Base-by-base conservation (phyloP, 2,888 invertebrate genomes). In the Habroteleia sp. region DNA sequence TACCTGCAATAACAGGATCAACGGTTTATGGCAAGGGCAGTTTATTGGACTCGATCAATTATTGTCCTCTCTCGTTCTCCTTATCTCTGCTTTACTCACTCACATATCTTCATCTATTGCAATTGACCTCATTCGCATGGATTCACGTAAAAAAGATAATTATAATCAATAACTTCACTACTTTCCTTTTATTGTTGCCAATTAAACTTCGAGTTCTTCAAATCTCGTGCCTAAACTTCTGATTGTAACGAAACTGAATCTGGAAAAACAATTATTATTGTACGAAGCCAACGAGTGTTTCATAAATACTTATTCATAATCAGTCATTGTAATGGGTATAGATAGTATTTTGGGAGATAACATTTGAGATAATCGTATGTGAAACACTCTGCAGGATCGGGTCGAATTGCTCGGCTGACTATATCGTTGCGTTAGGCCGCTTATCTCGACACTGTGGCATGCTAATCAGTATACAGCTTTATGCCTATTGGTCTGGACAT, bases 391-490 rank as follows among this genome's bases (percentile, higher is more conserved):
- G 79, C 77, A 81, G 80, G 74, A 71, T 50, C 71, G 56, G 69
- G 46, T 66, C 66, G 60, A 74, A 71, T 74, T 66, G 77, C 77
- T 46, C 58, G 68, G 46, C 65, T 69, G 81, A 83, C 84, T 85
- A 83, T 84, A 85, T 83, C 82, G 83, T 81, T 81, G 80, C 79
- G 81, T 77, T 85, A 85, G 85, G 83, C 85, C 85, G 86, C 85
- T 87, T 87, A 86, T 86, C 87, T 84, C 82, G 81, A 81, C 80
- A 82, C 81, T 81, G 81, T 84, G 84, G 84, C 83, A 82, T 83
- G 85, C 85, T 87, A 86, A 86, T 87, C 86, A 85, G 78, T 80
- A 79, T 81, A 77, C 72, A 77, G 79, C 72, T 81, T 79, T 81
- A 73, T 74, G 76, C 66, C 79, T 74, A 71, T 75, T 66, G 75